Base-by-base conservation (phyloP, 2,797 vertebrate genomes). In the Eospalax fontanierii region DNA sequence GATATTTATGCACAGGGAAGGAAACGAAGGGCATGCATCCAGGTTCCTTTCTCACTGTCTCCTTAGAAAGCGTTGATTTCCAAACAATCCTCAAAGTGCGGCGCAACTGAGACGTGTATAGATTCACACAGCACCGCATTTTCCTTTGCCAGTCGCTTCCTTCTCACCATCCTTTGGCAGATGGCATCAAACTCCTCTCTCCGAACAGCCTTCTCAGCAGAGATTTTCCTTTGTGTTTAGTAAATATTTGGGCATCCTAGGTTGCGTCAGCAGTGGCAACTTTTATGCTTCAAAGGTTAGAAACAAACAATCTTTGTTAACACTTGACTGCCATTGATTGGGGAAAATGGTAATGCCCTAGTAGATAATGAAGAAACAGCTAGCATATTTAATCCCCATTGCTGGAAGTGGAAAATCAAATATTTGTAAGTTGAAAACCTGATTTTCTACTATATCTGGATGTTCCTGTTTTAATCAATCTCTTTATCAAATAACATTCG, bases 51-150 rank as follows among this genome's bases (percentile, higher is more conserved):
- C 83, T 95, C 57, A 80, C 28, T 61, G 46, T 91, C 89, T 80
- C 68, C 91, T 95, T 95, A 81, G 84, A 96, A 97, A 94, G 80
- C 38, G 26, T 33, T 43, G 83, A 12, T 30, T 86, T 92, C 92
- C 92, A 93, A 91, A 94, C 59, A 30, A 22, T 73, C 65, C 65
- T 96, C 87, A 96, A 96, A 95, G 74, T 12, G 1, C 54, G 40
- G 30, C 61, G 83, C 83, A 88, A 59, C 78, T 89, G 87, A 94
- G 38, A 63, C 61, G 89, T 43, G 35, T 95, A 16, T n/a, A 89
- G 83, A 61, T 28, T 71, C n/a, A 79, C 22, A 74, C 22, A 2
- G 24, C 19, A 21, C 50, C 12, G 0, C 40, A 14, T 63, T 87
- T 88, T 71, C 18, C 66, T 88, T 70, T 79, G 30, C 38, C 24